A percentile compares a stretch with the other conserved stretches of the same genome.
Conservation (phyloP, 2,888 invertebrate genomes). For the Halictus ligatus region DNA sequence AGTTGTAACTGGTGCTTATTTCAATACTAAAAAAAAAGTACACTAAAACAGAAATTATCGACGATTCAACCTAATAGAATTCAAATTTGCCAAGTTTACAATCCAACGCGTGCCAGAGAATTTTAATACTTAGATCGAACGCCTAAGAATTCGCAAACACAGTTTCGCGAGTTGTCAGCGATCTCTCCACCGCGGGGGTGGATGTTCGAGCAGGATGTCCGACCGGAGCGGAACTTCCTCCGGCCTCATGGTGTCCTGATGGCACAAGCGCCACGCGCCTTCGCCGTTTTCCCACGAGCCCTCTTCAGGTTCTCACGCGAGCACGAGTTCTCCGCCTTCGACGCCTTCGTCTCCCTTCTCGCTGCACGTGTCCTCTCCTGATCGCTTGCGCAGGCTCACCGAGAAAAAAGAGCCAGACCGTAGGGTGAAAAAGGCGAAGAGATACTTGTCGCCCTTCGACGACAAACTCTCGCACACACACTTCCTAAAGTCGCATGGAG, state of each 20-base stretch:
- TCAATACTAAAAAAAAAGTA: background rate
- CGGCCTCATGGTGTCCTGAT: slow-evolving; percentile 78
- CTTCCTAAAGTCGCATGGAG: slow-evolving; percentile 75
- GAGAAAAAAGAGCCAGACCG: slow-evolving; percentile 13
- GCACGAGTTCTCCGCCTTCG: slow-evolving; percentile 40
- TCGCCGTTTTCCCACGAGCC: slow-evolving; percentile 69
- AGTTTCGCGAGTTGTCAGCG: background rate
- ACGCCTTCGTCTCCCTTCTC: slow-evolving; percentile 47
- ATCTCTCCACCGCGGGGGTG: slow-evolving; percentile 32
- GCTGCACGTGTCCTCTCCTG: slow-evolving; percentile 44
- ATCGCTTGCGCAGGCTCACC: background rate
- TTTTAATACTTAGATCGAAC: background rate
- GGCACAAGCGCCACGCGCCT: slow-evolving; percentile 82
- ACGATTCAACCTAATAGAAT: background rate
- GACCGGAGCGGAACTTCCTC: slow-evolving; percentile 25
- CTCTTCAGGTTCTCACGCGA: slow-evolving; percentile 79
- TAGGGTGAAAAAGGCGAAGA: slow-evolving; percentile 13
- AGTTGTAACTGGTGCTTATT: background rate
- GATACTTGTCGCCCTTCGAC: slow-evolving; percentile 37
- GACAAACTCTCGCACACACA: slow-evolving; percentile 52
- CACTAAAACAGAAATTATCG: background rate
- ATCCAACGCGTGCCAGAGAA: background rate
- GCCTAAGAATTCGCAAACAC: background rate
- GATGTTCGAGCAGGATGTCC: background rate
- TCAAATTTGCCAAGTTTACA: background rate